Conservation (phyloP, 2,797 vertebrate species). For the Acanthopagrus latus region DNA sequence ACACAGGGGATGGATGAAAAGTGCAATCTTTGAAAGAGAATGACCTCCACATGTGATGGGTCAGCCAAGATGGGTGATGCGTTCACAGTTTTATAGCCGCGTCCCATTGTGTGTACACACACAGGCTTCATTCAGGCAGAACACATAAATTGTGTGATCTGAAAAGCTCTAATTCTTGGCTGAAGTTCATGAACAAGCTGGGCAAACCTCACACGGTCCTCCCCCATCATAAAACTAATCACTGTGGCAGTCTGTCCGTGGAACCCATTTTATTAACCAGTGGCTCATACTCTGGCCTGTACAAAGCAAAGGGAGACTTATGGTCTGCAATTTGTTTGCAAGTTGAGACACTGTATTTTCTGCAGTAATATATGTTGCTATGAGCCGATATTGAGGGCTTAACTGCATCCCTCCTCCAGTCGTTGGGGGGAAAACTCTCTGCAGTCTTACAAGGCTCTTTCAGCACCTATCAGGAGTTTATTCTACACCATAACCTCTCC, state of each 20-base stretch:
- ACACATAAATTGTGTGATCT: slow-evolving; percentile 66
- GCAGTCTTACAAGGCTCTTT: slow-evolving; percentile 57
- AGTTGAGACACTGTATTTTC: neutral
- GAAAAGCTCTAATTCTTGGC: slow-evolving; percentile 70
- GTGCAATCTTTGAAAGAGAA: slow-evolving; percentile 46
- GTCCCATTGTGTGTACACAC: slow-evolving; percentile 64
- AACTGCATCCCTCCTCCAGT: slow-evolving; percentile 23
- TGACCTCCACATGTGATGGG: slow-evolving; percentile 48
- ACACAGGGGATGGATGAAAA: slow-evolving; percentile 40
- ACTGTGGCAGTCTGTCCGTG: slow-evolving; percentile 41
- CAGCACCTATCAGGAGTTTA: slow-evolving; percentile 64
- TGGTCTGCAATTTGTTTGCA: neutral
- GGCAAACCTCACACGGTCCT: slow-evolving; percentile 58
- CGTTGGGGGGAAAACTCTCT: slow-evolving; percentile 45
- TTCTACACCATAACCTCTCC: slow-evolving; percentile 58
- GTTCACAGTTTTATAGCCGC: slow-evolving; percentile 63
- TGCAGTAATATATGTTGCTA: neutral
- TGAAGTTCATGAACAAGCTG: slow-evolving; percentile 69
- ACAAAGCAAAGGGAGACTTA: slow-evolving; percentile 13
- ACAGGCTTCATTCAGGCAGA: slow-evolving; percentile 70
- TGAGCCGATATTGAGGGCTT: slow-evolving; percentile 1
- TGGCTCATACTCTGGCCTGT: neutral
- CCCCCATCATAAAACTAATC: slow-evolving; percentile 66
- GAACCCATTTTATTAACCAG: slow-evolving; percentile 55
- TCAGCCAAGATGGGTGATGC: slow-evolving; percentile 58